Conservation (phyloP, 2,113 vertebrate species). For the Glaucomys volans region DNA sequence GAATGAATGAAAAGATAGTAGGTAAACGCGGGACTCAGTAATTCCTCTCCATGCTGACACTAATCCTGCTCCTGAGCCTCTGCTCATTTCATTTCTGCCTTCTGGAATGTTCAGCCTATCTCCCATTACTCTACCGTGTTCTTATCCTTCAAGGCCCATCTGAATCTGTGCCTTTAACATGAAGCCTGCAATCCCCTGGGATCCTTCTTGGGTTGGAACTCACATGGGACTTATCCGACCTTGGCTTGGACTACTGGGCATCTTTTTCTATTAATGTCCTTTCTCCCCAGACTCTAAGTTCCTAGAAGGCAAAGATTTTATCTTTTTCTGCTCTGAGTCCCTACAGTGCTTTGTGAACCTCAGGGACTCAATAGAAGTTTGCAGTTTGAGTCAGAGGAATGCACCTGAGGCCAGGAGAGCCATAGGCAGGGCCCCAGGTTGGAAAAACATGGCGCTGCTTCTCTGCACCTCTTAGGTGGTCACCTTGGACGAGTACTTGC, state of each 20-base stretch:
- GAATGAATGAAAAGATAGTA: background rate
- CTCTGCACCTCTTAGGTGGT: background rate
- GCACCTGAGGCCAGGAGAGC: background rate
- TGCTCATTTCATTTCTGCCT: background rate
- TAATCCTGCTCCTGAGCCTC: background rate
- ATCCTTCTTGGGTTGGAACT: background rate
- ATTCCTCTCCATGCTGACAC: background rate
- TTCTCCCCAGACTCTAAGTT: background rate
- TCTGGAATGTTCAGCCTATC: background rate
- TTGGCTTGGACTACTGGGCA: background rate
- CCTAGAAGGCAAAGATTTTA: background rate
- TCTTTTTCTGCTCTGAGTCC: background rate
- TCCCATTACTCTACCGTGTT: background rate
- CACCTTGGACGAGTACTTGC: background rate
- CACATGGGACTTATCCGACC: background rate
- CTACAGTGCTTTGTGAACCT: background rate
- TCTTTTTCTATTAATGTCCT: background rate
- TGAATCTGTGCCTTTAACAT: background rate
- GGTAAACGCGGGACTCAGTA: background rate
- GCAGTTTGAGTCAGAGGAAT: background rate
- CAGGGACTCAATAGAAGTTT: background rate
- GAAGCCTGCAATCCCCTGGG: background rate
- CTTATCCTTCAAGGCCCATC: background rate
- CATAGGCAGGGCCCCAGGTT: background rate
- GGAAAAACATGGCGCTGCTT: accelerated